Base-by-base conservation (phyloP, 92 coral and sea anemone genomes). In the Phymanthus crucifer region DNA sequence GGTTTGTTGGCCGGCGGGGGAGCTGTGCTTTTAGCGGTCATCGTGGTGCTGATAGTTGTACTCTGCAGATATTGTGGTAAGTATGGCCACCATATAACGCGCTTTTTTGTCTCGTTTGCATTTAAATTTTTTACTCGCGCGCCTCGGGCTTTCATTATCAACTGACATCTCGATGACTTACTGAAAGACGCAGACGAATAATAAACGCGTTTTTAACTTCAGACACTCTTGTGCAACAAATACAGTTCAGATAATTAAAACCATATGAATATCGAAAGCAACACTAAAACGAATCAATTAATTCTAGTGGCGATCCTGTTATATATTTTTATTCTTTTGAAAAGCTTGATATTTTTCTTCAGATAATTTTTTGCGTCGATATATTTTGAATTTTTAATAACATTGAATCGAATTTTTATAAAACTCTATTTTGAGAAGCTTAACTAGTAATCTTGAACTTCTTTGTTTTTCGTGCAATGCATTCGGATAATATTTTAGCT, bases 1-100 rank as follows among this genome's bases (percentile, higher is more conserved):
- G 86, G 86, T 40, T 69, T 82, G 69, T 66, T 82, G 32, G 86
- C 86, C 3, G 86, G 86, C 9, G 86, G 86, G 31, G 86, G 80
- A 21, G 86, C 86, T 26, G 67, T 82, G 32, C 45, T 82, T 10
- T 58, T 82, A 27, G 86, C 86, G 18, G 79, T 82, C 8, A 82
- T 82, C 70, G 78, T 82, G 27, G 86, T 82, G 0, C 74, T 82
- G 21, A 29, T 82, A 19, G 26, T 82, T 57, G 43, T 82, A 32
- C 46, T 82, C 2, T 82, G 79, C 54, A 82, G 74, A 27, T 66
- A 58, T 38, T 52, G 74, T 43, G 79, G 86, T 82, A 38, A 72
- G 85, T 80, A n/a, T 61, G 68, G 10, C 33, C 68, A 12, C 5
- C 33, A 27, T 24, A 54, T 7, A 61, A 61, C 29, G 68, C 68